These are phyloP conservation scores for Theonella swinhoei DNA, from an alignment of 37 sponge, comb jelly and placozoan species.

Conservation along the genomic window DNA sequence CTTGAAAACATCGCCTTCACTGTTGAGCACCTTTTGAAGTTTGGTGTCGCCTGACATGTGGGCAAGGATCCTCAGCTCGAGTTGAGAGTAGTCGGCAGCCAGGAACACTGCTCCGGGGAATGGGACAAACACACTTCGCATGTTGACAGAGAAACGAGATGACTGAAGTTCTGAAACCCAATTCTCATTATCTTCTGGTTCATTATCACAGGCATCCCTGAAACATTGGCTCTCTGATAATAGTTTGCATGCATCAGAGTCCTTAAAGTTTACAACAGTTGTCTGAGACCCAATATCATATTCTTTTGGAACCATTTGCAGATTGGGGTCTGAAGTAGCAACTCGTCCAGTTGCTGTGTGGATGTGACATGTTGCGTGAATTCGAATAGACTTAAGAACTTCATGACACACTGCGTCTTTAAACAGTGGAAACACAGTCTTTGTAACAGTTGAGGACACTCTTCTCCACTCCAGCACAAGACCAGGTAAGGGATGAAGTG, in stretches of 20 bases:
- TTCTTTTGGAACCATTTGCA: slow-evolving; percentile 93
- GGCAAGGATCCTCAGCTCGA: slow-evolving; percentile 93
- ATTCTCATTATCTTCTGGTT: not conserved
- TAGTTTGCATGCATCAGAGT: not conserved
- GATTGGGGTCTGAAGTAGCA: slow-evolving; percentile 76
- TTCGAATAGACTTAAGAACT: slow-evolving; percentile 25
- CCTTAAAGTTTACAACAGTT: not conserved
- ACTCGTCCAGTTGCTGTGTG: slow-evolving; percentile 97
- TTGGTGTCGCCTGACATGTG: slow-evolving; percentile 87
- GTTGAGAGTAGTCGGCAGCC: slow-evolving; percentile 96
- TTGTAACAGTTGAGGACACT: slow-evolving; percentile 79
- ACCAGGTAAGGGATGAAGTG: slow-evolving; percentile 86
- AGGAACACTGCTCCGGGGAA: slow-evolving; percentile 71
- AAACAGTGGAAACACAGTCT: slow-evolving; percentile 81
- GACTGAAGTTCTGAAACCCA: not conserved
- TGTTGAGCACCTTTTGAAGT: slow-evolving; percentile 67
- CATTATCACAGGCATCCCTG: not conserved
- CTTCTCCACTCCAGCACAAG: slow-evolving; percentile 91
- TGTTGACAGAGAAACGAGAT: slow-evolving; percentile 46
- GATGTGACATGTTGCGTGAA: slow-evolving; percentile 61
- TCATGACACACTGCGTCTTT: slow-evolving; percentile 53
- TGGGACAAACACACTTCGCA: slow-evolving; percentile 84
- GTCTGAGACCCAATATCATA: slow-evolving; percentile 55
- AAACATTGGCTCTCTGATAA: slow-evolving; percentile 33
- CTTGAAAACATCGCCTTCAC: slow-evolving; percentile 92